phyloP scores from a whole-genome alignment of 2,113 vertebrate genomes.

The Falcunculus frontatus region DNA sequence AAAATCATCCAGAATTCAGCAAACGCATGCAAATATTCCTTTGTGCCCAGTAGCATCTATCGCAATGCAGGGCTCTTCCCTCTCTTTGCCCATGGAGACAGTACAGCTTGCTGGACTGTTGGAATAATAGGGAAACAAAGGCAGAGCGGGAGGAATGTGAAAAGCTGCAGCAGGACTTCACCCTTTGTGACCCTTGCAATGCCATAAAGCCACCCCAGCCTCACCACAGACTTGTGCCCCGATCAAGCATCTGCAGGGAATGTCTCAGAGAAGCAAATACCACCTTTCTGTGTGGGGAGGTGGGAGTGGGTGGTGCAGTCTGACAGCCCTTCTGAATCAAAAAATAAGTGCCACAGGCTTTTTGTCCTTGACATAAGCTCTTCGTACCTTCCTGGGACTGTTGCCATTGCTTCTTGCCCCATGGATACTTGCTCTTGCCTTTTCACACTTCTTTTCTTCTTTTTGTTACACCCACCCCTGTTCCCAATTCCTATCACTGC shows the following conservation, averaged over 20 bases:
- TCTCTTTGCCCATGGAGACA: background rate
- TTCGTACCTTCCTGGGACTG: background rate
- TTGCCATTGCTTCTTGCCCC: background rate
- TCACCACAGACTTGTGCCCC: rapidly evolving
- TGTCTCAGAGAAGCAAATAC: background rate
- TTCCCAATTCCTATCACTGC: background rate
- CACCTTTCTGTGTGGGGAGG: background rate
- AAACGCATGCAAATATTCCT: background rate
- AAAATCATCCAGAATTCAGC: background rate
- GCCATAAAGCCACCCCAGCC: background rate
- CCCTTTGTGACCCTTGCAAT: background rate
- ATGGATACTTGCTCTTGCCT: background rate
- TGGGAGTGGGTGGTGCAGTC: background rate
- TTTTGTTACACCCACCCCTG: rapidly evolving
- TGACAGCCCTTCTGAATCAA: background rate
- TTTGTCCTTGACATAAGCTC: background rate
- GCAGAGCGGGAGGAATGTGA: background rate
- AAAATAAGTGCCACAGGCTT: background rate
- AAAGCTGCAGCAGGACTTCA: background rate
- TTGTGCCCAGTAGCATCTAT: background rate
- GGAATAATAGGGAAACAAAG: background rate
- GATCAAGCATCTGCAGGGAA: background rate
- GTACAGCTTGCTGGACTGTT: background rate
- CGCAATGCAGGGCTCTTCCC: background rate
- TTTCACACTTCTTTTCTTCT: background rate